Evolutionary conservation across 2,888 invertebrate genomes (phyloP).

Genomic region (Leptinotarsa haldemani): DNA sequence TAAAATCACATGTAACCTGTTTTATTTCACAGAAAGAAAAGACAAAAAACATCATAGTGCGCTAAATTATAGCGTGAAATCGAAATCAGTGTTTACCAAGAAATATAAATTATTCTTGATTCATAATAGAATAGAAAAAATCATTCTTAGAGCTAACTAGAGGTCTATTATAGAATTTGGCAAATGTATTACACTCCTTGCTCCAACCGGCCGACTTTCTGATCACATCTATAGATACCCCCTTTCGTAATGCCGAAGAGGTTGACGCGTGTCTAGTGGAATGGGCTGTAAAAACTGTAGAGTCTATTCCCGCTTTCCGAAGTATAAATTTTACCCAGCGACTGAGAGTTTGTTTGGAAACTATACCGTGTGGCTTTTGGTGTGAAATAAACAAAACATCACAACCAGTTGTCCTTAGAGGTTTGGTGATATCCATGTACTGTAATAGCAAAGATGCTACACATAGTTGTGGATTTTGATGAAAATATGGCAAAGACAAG

Average conservation of each 20-base stretch:
- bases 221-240: slow-evolving; percentile 41
- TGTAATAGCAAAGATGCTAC: slow-evolving; percentile 24
- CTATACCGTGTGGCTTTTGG: slow-evolving; percentile 40
- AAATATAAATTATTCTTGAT: background rate
- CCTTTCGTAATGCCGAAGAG: slow-evolving; percentile 40
- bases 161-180: background rate
- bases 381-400: slow-evolving; percentile 24
- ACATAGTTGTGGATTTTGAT: slow-evolving; percentile 32
- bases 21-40: background rate
- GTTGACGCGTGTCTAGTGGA: slow-evolving; percentile 42
- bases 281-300: slow-evolving; percentile 31
- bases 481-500: slow-evolving; percentile 27
- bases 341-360: slow-evolving; percentile 42
- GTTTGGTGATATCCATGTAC: too few relatives aligned
- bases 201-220: slow-evolving; percentile 40
- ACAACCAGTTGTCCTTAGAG: background rate
- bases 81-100: background rate
- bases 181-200: background rate
- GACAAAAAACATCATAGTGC: background rate
- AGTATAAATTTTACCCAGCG: slow-evolving; percentile 40
- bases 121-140: background rate
- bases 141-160: background rate
- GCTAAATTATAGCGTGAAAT: background rate
- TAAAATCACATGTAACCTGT: background rate
- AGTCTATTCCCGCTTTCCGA: slow-evolving; percentile 18